These are phyloP conservation scores for Antheraea assamensis DNA, from an alignment of 2,888 invertebrate species.

Conservation along the genomic window DNA sequence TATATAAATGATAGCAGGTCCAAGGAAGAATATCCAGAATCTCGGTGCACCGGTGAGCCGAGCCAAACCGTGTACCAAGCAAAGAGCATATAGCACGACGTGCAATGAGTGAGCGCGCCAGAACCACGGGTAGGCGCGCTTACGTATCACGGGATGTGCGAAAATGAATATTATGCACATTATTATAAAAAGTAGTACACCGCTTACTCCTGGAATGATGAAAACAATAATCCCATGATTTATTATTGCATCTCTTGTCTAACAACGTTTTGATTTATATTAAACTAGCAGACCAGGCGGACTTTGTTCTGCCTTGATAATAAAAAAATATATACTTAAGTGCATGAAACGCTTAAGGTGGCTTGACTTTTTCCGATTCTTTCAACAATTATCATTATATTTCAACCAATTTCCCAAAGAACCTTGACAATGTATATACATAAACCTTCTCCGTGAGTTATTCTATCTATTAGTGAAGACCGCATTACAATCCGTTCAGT, in stretches of 20 bases:
- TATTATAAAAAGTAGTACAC: slow-evolving; percentile 92
- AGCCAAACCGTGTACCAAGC: slow-evolving; percentile 94
- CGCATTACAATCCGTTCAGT: too few relatives aligned
- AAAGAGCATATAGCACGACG: slow-evolving; percentile 91
- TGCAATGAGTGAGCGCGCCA: slow-evolving; percentile 97
- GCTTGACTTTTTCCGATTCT: too few relatives aligned
- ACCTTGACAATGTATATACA: too few relatives aligned
- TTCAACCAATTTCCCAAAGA: too few relatives aligned
- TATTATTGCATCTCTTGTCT: background rate
- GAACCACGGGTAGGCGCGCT: slow-evolving; percentile 97
- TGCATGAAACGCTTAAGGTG: too few relatives aligned
- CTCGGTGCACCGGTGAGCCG: slow-evolving; percentile 94
- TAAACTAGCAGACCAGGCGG: too few relatives aligned
- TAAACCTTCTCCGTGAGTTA: too few relatives aligned
- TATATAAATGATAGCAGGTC: slow-evolving; percentile 94
- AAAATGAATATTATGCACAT: slow-evolving; percentile 99
- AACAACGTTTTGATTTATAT: background rate
- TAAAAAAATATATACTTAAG: too few relatives aligned
- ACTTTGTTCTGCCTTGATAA: too few relatives aligned
- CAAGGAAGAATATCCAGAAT: slow-evolving; percentile 97
- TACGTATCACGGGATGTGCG: slow-evolving; percentile 95
- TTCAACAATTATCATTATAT: too few relatives aligned
- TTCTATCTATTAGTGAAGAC: too few relatives aligned
- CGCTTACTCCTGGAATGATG: slow-evolving; percentile 87
- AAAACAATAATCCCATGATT: background rate